A percentile compares a stretch with the other conserved stretches of the same genome.
Evolutionary conservation across 2,113 vertebrate genomes (phyloP).

Genomic region (Corvus cornix): DNA sequence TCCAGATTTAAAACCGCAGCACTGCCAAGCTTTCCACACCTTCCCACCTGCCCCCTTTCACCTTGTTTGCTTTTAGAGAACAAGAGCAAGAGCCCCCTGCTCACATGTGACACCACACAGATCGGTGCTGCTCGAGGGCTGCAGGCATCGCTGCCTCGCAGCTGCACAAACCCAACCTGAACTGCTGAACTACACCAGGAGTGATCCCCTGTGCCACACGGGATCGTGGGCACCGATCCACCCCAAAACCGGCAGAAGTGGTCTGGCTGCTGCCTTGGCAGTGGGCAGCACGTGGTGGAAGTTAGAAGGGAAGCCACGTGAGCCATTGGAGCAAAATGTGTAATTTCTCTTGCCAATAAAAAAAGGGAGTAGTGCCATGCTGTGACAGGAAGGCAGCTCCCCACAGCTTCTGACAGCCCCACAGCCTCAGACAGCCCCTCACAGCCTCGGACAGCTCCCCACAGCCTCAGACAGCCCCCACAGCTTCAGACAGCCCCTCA

Average conservation of each 20-base stretch:
- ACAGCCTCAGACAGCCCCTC: background rate
- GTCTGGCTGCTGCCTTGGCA: background rate
- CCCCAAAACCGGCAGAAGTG: background rate
- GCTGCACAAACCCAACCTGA: background rate
- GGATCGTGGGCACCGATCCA: background rate
- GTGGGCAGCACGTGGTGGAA: background rate
- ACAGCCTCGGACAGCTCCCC: background rate
- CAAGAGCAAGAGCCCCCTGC: too few species aligned
- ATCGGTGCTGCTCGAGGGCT: background rate
- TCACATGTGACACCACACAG: accelerated
- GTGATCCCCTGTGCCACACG: accelerated
- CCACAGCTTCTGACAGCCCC: too few species aligned
- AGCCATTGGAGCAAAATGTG: background rate
- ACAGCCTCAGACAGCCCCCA: background rate
- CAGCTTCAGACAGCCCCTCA: background rate
- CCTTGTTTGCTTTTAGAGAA: background rate
- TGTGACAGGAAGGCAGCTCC: background rate
- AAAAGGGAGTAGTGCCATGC: too few species aligned
- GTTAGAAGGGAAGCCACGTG: background rate
- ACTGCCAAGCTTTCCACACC: background rate
- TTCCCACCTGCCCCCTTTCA: background rate
- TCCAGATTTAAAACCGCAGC: background rate
- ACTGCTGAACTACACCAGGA: background rate
- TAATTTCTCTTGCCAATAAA: background rate
- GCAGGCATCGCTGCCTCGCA: background rate